A percentile compares a stretch with the other conserved stretches of the same genome.
Conservation (phyloP, 1,140 invertebrate genomes). For the Thereuonema tuberculata region DNA sequence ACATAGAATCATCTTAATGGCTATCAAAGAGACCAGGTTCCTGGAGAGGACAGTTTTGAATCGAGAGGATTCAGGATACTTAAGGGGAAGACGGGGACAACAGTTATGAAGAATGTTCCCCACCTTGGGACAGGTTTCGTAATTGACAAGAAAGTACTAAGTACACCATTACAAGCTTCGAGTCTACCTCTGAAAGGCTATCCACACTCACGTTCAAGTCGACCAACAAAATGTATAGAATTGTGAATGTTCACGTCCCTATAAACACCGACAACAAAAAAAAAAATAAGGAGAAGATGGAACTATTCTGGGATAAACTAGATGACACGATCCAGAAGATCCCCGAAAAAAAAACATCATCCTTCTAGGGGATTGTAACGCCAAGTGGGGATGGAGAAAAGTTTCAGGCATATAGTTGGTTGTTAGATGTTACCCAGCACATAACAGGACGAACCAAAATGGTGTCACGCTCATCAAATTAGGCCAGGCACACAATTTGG, state of each 20-base stretch:
- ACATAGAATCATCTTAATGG: not conserved
- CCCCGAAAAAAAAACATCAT: not conserved
- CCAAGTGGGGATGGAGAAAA: not conserved
- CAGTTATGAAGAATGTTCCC: not conserved
- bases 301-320: not conserved
- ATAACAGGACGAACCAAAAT: not conserved
- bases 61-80: not conserved
- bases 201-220: not conserved
- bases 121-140: not conserved
- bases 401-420: not conserved
- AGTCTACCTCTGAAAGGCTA: not conserved
- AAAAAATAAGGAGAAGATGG: not conserved
- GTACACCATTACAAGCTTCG: not conserved
- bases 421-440: not conserved
- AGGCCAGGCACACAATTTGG: not conserved
- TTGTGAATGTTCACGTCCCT: not conserved
- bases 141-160: not conserved
- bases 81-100: not conserved
- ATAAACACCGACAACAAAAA: not conserved
- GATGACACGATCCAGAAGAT: not conserved
- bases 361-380: not conserved
- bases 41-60: not conserved
- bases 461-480: not conserved
- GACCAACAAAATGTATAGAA: not conserved
- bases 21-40: not conserved